Base-by-base conservation (phyloP, 2,113 vertebrate genomes). In the Willisornis vidua region DNA sequence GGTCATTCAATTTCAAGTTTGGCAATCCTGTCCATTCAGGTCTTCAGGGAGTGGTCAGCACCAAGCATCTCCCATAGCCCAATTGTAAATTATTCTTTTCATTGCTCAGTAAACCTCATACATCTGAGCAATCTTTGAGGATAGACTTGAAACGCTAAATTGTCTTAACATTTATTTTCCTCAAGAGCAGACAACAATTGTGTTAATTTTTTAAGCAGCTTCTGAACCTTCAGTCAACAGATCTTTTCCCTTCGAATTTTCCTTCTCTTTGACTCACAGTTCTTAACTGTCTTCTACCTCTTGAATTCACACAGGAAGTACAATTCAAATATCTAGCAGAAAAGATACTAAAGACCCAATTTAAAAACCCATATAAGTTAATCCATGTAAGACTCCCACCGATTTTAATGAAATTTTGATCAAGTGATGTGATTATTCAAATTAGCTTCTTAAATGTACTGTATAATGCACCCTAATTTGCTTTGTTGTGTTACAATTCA, bases 361-460 rank as follows among this genome's bases (percentile, higher is more conserved):
- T 73, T 66, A 48, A 93, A 93, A 93, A 70, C 2, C 3, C 25
- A 14, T 85, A 33, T 43, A 78, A 66, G 16, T 29, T 87, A 83
- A 85, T 87, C 46, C 37, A 46, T 76, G 87, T 80, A 80, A 93
- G 59, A 80, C 19, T 87, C 51, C 24, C 35, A 59, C 39, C 77
- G 62, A 43, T 87, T 70, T 89, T 58, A 93, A 94, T 85, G 91
- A 86, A 91, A 41, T 94, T 93, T 84, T 87, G 72, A 96, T 91
- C 74, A 85, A 94, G 35, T 1, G 2, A 74, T 52, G 37, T 90
- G 55, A 81, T 93, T 87, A 88, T 95, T 95, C 39, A 95, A 90
- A 95, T 88, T 91, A 92, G 13, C 19, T 88, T 77, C 55, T 90
- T 90, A 90, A 95, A 95, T 71, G 55, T 80, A 71, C 71, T 88